These are phyloP conservation scores for Archilochus colubris DNA, from an alignment of 2,113 vertebrate species.

Conservation along the genomic window DNA sequence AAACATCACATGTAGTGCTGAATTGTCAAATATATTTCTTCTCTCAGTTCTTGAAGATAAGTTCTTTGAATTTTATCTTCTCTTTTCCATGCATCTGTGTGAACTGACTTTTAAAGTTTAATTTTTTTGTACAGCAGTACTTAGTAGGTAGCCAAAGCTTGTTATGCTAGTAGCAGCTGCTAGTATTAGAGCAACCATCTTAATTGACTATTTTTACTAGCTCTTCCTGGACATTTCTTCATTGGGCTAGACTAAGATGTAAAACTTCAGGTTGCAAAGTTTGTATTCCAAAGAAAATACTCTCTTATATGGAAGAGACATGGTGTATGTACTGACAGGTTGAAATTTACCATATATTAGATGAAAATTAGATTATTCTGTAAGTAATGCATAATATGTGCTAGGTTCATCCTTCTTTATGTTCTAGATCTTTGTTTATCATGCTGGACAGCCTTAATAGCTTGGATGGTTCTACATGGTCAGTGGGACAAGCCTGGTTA, in stretches of 20 bases:
- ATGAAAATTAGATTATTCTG: background rate
- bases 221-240: background rate
- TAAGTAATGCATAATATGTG: background rate
- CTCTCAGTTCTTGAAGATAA: background rate
- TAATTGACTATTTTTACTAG: background rate
- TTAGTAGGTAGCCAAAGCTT: background rate
- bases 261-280: background rate
- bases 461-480: conserved; percentile 92
- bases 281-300: background rate
- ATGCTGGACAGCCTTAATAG: conserved; percentile 97
- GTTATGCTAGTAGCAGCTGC: background rate
- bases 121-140: background rate
- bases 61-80: background rate
- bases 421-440: conserved; percentile 92
- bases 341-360: background rate
- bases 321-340: background rate
- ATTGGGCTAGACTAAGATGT: background rate
- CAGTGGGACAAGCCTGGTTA: conserved; percentile 95
- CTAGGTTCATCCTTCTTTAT: conserved; percentile 6
- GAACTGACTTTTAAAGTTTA: background rate
- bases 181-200: background rate
- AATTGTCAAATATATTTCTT: background rate
- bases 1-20: background rate
- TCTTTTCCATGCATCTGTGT: background rate
- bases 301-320: background rate